These are phyloP conservation scores for Meloe dianella DNA, from an alignment of 2,888 invertebrate species.

Conservation along the genomic window DNA sequence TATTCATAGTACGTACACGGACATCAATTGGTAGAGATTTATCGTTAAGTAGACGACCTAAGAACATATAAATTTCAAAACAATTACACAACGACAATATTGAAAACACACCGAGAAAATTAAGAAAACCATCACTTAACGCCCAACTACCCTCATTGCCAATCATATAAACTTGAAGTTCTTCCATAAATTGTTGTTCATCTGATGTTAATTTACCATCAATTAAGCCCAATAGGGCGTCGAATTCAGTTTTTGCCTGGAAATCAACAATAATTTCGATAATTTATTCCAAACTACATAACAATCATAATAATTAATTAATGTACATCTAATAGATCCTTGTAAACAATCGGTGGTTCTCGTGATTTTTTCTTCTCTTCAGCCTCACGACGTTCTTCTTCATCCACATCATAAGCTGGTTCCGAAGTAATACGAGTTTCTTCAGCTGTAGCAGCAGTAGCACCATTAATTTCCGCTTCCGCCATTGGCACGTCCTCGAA, in stretches of 20 bases:
- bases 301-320: no score
- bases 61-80: constrained; percentile 27
- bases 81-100: neutral
- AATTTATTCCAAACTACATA: neutral
- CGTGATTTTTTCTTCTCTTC: constrained; percentile 74
- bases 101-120: constrained; percentile 71
- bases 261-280: neutral
- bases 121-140: constrained; percentile 84
- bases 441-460: constrained; percentile 51
- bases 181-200: constrained; percentile 78
- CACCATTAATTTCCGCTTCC: constrained; percentile 55
- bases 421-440: constrained; percentile 61
- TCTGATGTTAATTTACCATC: constrained; percentile 76
- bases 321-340: constrained; percentile 72
- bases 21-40: constrained; percentile 65
- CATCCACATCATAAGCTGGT: constrained; percentile 64
- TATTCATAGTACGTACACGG: constrained; percentile 72
- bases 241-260: constrained; percentile 76
- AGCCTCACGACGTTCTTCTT: constrained; percentile 69
- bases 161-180: constrained; percentile 85
- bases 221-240: constrained; percentile 71
- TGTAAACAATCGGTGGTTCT: constrained; percentile 82
- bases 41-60: constrained; percentile 70
- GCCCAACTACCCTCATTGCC: constrained; percentile 94
- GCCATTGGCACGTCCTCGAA: constrained; percentile 51